Base-by-base conservation (phyloP, 1,140 invertebrate genomes). In the Pseudoatta argentina region DNA sequence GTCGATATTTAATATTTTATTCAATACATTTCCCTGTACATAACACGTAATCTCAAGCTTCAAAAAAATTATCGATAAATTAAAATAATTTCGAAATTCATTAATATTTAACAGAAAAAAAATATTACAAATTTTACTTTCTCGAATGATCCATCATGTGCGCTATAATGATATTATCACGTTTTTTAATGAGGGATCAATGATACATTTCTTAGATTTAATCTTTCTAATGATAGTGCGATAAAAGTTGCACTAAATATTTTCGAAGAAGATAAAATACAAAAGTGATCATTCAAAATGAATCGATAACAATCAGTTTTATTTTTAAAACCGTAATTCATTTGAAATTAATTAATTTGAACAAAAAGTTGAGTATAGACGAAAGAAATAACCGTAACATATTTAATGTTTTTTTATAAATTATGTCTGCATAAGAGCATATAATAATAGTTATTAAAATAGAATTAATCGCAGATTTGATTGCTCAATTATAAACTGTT, bases 1-100 rank as follows among this genome's bases (percentile, higher is more conserved):
- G 53, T 75, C 30, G 30, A 59, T 57, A 39, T 24, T 75, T 75
- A 75, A 75, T 53, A 14, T 59, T 75, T 75, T 73, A 55, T 73
- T 73, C 55, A 73, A 73, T 39, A 75, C 3, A 5, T 14, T 18
- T 57, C 7, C 18, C 27, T 10, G 18, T 18, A 16, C 30, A 6
- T 64, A 27, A 6, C 51, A 18, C 14, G 39, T 3, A 5, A 72
- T 30, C 14, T 55, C 24, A 21, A 57, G 27, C 14, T 14, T 39
- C n/a, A 59, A 7, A 18, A 59, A 76, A 76, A 59, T 75, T 39
- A 44, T 8, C 7, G 6, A 3, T 27, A 3, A 75, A 21, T 24
- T 53, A 16, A 14, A 14, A 34, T 5, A 55, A 73, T 51, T 73
- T 34, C 3, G 2, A 21, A 14, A 39, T 76, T 39, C 2, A 39